Evolutionary conservation across 2,113 vertebrate genomes (phyloP).

Genomic region (Craseonycteris thonglongyai): DNA sequence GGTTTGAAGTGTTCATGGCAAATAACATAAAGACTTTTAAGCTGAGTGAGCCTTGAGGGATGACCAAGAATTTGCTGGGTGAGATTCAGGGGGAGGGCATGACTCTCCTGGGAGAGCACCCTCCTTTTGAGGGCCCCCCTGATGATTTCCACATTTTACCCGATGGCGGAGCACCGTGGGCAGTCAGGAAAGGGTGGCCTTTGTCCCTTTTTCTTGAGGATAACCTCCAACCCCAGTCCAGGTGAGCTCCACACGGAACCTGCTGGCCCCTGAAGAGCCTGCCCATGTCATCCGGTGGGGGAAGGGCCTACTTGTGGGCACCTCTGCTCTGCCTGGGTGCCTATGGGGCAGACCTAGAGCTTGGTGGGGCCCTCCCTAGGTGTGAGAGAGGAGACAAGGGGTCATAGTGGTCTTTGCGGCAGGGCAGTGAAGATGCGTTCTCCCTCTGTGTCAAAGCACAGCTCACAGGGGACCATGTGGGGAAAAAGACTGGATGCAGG

Average conservation of each 20-base stretch:
- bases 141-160: background rate
- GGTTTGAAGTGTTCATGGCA: background rate
- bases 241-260: background rate
- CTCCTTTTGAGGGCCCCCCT: background rate
- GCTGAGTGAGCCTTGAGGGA: background rate
- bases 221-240: background rate
- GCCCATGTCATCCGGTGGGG: too few relatives aligned
- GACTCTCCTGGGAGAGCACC: background rate
- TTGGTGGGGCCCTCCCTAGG: background rate
- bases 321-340: background rate
- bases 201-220: background rate
- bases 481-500: background rate
- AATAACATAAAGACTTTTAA: background rate
- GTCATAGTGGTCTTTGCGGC: background rate
- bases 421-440: background rate
- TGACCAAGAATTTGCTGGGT: background rate
- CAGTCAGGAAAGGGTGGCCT: background rate
- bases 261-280: too few relatives aligned
- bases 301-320: too few relatives aligned
- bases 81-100: background rate
- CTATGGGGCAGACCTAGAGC: too few relatives aligned
- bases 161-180: background rate
- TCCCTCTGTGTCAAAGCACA: background rate
- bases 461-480: rapidly evolving
- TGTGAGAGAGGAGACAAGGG: background rate